phyloP scores from a whole-genome alignment of 2,888 invertebrate species.

The Aporophyla nigra region DNA sequence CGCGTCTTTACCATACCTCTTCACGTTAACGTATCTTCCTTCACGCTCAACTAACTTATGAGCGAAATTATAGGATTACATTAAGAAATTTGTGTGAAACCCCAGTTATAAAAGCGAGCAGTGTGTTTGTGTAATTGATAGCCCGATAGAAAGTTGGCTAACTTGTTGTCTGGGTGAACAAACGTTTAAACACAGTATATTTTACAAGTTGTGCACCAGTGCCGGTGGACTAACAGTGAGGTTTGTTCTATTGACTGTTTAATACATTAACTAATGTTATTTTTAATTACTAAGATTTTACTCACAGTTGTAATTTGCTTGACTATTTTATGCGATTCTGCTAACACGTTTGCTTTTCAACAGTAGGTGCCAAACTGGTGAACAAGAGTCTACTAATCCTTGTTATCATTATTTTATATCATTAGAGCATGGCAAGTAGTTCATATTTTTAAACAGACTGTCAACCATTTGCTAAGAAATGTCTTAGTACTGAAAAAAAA shows the following conservation, averaged over 20 bases:
- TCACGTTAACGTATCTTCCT: slow-evolving; percentile 45
- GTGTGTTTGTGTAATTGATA: slow-evolving; percentile 78
- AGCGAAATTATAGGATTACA: slow-evolving; percentile 65
- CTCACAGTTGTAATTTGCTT: slow-evolving; percentile 1
- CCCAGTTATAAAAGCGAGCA: slow-evolving; percentile 65
- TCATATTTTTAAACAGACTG: background rate
- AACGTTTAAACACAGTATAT: slow-evolving; percentile 72
- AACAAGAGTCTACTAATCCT: background rate
- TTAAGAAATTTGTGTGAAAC: slow-evolving; percentile 73
- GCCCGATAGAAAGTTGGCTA: slow-evolving; percentile 78
- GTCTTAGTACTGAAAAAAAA: background rate
- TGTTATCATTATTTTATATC: background rate
- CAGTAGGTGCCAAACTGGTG: background rate
- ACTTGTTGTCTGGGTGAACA: slow-evolving; percentile 74
- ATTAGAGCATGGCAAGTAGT: background rate
- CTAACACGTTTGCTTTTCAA: slow-evolving; percentile 2
- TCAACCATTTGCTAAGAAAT: background rate
- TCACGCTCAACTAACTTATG: slow-evolving; percentile 64
- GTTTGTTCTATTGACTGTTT: slow-evolving; percentile 72
- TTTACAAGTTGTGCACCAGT: slow-evolving; percentile 74
- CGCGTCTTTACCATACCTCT: slow-evolving; percentile 73
- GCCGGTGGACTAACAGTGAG: slow-evolving; percentile 83
- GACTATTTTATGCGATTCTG: background rate
- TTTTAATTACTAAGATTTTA: slow-evolving; percentile 2
- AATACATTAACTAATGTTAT: slow-evolving; percentile 16